Conservation (phyloP, 2,888 invertebrate genomes). For the Apotomis capreana region DNA sequence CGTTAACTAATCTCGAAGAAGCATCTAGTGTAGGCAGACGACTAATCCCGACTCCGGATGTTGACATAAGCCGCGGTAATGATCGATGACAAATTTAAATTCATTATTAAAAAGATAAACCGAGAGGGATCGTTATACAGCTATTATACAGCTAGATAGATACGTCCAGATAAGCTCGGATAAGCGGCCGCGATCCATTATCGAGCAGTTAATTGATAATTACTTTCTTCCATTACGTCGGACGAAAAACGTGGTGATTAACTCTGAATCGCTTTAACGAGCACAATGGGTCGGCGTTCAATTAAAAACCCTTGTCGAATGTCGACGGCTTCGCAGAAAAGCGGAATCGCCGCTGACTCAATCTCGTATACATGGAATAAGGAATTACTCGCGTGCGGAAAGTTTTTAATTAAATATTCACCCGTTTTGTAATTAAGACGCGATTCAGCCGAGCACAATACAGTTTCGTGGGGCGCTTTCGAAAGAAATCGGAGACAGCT, state of each 20-base stretch:
- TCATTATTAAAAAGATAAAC: conserved; percentile 70
- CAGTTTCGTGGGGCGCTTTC: conserved; percentile 67
- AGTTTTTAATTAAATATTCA: conserved; percentile 83
- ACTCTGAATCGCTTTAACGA: conserved; percentile 81
- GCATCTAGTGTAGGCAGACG: conserved; percentile 23
- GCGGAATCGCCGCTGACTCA: conserved; percentile 77
- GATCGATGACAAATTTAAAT: conserved; percentile 68
- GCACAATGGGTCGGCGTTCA: conserved; percentile 80
- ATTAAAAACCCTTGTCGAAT: conserved; percentile 82
- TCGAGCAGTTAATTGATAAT: conserved; percentile 82
- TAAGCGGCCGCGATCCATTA: conserved; percentile 81
- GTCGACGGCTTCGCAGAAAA: conserved; percentile 75
- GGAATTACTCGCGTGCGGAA: conserved; percentile 80
- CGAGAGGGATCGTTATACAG: conserved; percentile 52
- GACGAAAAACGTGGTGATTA: conserved; percentile 81
- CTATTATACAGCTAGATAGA: conserved; percentile 55
- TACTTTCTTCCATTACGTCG: conserved; percentile 81
- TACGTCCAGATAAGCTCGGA: conserved; percentile 75
- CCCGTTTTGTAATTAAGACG: conserved; percentile 80
- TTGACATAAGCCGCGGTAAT: conserved; percentile 54
- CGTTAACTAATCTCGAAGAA: conserved; percentile 7
- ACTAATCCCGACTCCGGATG: conserved; percentile 48
- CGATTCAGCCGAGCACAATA: conserved; percentile 75
- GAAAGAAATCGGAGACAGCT: conserved; percentile 67
- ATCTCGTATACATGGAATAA: conserved; percentile 81